A percentile compares a stretch with the other conserved stretches of the same genome.
These are phyloP conservation scores for Gonocerus acuteangulatus DNA, from an alignment of 2,888 invertebrate species.

Conservation along the genomic window DNA sequence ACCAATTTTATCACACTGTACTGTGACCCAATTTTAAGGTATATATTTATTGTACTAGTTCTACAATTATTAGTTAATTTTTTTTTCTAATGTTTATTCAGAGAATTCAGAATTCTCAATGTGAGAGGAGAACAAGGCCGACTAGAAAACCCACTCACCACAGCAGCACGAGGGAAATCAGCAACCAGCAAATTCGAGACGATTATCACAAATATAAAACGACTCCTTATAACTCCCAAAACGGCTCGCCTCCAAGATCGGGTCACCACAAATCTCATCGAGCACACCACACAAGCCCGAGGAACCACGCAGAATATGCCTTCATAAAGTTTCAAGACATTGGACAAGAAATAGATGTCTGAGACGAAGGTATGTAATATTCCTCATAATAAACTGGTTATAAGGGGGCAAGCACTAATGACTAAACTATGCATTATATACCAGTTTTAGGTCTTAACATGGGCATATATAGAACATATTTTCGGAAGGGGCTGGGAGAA, in stretches of 20 bases:
- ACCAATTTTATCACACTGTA: no score
- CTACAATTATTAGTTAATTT: no score
- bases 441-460: no score
- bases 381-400: no score
- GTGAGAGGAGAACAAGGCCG: slow-evolving; percentile 28
- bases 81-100: no score
- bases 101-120: slow-evolving; percentile 6
- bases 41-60: no score
- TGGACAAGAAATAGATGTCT: slow-evolving; percentile 60
- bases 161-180: slow-evolving; percentile 14
- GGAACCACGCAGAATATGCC: slow-evolving; percentile 53
- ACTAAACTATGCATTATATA: no score
- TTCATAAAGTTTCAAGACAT: slow-evolving; percentile 60
- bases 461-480: no score
- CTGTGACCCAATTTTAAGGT: no score
- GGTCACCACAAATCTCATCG: slow-evolving; percentile 29
- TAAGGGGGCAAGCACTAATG: no score
- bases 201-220: slow-evolving; percentile 18
- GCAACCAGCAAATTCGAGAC: not conserved
- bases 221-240: slow-evolving; percentile 40
- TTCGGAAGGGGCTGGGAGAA: no score
- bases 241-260: slow-evolving; percentile 42
- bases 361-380: slow-evolving; percentile 44
- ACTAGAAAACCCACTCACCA: slow-evolving; percentile 15
- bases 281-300: slow-evolving; percentile 32